Evolutionary conservation across 2,113 vertebrate genomes (phyloP).

Genomic region (Syngnathus scovelli): DNA sequence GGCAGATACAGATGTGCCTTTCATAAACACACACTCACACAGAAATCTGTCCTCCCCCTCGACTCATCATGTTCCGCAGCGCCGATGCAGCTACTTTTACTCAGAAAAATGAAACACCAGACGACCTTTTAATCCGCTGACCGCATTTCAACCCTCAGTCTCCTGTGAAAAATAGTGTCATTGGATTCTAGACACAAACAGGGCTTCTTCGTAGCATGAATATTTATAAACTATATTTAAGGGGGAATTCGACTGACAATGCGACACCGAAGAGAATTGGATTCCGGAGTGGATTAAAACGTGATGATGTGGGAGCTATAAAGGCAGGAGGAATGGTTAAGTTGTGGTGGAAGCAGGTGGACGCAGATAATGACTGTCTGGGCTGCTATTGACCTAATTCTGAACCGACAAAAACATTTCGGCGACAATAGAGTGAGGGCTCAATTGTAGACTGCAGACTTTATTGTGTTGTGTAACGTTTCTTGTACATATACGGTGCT

Average conservation of each 20-base stretch:
- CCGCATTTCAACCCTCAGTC: neutral
- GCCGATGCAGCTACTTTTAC: conserved; percentile 12
- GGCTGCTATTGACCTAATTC: neutral
- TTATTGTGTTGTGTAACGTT: neutral
- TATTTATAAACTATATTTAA: neutral
- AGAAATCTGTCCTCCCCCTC: conserved; percentile 10
- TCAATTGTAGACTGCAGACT: neutral
- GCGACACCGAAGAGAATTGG: neutral
- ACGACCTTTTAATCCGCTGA: conserved; percentile 44
- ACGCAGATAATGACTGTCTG: neutral
- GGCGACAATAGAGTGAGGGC: neutral
- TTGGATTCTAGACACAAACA: neutral
- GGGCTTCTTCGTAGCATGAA: neutral
- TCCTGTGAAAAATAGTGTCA: neutral
- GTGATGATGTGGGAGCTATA: neutral
- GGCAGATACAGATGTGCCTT: conserved; percentile 49
- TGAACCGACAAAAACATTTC: neutral
- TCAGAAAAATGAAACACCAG: conserved; percentile 17
- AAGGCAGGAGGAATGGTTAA: neutral
- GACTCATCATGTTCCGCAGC: conserved; percentile 13
- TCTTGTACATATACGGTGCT: neutral
- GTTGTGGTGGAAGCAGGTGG: neutral
- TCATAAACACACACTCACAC: conserved; percentile 15
- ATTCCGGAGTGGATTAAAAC: neutral
- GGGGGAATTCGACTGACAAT: neutral